Conservation (phyloP, 2,888 invertebrate species). For the Bursaphelenchus okinawaensis region DNA sequence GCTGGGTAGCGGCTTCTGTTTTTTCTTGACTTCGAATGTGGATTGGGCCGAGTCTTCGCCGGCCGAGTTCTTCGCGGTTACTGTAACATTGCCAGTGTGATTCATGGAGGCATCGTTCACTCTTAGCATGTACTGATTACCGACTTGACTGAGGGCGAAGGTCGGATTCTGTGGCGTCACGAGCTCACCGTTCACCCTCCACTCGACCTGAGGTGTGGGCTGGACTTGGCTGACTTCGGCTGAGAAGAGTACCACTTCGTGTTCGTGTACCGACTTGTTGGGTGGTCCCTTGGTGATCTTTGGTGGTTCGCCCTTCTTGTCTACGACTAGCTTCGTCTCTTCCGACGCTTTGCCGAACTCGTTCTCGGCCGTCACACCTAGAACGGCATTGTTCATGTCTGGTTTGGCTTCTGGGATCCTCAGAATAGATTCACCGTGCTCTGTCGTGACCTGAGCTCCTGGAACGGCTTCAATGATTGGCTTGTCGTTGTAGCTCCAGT, state of each 20-base stretch:
- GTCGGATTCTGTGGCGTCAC: slow-evolving; percentile 46
- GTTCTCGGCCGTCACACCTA: slow-evolving; percentile 43
- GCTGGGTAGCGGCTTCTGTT: slow-evolving; percentile 10
- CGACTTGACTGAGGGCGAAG: slow-evolving; percentile 19
- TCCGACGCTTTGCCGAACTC: slow-evolving; percentile 40
- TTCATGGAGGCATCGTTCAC: slow-evolving; percentile 64
- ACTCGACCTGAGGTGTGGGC: slow-evolving; percentile 9
- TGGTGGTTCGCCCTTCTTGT: slow-evolving; percentile 13
- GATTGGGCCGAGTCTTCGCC: slow-evolving; percentile 22
- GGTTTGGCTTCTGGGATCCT: slow-evolving; percentile 72
- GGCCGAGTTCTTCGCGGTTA: slow-evolving; percentile 65
- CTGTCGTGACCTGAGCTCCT: slow-evolving; percentile 37
- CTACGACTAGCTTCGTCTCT: slow-evolving; percentile 27
- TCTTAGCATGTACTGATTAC: slow-evolving; percentile 37
- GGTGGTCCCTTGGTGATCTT: slow-evolving; percentile 34
- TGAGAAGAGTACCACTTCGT: slow-evolving; percentile 13
- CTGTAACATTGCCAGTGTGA: slow-evolving; percentile 64
- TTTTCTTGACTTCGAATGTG: slow-evolving; percentile 16
- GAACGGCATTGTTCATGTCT: slow-evolving; percentile 63
- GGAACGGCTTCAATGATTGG: slow-evolving; percentile 22
- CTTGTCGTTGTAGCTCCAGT: slow-evolving; percentile 63
- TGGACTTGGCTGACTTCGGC: slow-evolving; percentile 10
- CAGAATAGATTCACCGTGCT: slow-evolving; percentile 60
- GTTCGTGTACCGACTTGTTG: slow-evolving; percentile 26
- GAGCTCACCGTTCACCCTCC: background rate